These are phyloP conservation scores for Naja naja DNA, from an alignment of 2,113 vertebrate genomes.

Conservation along the genomic window DNA sequence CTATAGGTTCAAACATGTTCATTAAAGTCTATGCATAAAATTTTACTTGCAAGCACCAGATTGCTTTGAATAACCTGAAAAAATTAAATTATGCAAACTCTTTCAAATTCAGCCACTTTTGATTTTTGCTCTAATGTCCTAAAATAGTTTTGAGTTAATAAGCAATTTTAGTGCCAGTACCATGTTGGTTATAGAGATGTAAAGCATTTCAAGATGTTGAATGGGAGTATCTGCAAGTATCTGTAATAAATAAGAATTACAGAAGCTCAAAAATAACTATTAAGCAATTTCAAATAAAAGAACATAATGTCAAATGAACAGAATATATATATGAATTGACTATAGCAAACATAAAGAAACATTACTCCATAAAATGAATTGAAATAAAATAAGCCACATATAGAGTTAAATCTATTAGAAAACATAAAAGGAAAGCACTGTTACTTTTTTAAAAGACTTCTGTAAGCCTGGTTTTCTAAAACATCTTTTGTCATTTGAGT, in stretches of 20 bases:
- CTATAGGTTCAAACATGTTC: accelerated
- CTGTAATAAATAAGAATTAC: conserved; percentile 34
- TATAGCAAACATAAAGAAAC: neutral
- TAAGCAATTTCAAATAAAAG: neutral
- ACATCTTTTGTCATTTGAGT: conserved; percentile 3
- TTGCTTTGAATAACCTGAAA: neutral
- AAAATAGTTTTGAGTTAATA: conserved; percentile 24
- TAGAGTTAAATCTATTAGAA: conserved; percentile 8
- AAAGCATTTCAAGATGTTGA: neutral
- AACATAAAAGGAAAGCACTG: neutral
- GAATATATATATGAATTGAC: neutral
- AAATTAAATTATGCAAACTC: neutral
- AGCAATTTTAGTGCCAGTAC: neutral
- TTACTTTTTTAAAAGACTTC: conserved; percentile 3
- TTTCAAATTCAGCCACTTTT: neutral
- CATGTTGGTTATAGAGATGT: neutral
- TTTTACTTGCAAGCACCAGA: neutral
- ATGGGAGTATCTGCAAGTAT: conserved; percentile 10
- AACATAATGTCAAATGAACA: conserved; percentile 5
- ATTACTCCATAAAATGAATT: neutral
- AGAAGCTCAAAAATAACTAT: conserved; percentile 48
- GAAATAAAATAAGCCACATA: neutral
- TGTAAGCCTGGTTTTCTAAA: neutral
- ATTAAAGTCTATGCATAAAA: neutral
- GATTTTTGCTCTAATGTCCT: neutral